A percentile compares a stretch with the other conserved stretches of the same genome.
Conservation (phyloP, 2,113 vertebrate genomes). For the Plotosus lineatus region DNA sequence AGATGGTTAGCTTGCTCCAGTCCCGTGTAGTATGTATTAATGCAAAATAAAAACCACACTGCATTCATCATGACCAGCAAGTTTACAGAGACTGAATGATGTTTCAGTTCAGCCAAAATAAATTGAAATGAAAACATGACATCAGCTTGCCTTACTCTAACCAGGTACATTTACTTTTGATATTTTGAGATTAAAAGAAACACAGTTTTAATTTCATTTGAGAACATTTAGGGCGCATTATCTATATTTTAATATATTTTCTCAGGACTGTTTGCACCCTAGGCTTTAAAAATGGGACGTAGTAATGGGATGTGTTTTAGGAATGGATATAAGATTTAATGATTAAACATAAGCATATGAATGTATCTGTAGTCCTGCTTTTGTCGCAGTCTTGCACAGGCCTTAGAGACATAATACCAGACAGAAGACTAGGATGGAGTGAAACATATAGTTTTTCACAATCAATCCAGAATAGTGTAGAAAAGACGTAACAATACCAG, state of each 20-base stretch:
- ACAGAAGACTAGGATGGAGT: too few relatives aligned
- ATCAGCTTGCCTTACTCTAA: not conserved
- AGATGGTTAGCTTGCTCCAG: too few relatives aligned
- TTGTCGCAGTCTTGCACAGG: conserved; percentile 55
- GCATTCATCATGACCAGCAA: not conserved
- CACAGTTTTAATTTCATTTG: not conserved
- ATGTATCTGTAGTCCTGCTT: conserved; percentile 73
- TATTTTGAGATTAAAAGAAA: not conserved
- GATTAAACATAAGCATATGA: conserved; percentile 62
- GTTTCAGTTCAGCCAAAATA: not conserved
- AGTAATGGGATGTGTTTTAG: not conserved
- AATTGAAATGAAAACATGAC: not conserved
- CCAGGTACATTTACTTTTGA: not conserved
- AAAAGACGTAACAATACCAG: too few relatives aligned
- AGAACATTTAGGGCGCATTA: not conserved
- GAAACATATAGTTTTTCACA: too few relatives aligned
- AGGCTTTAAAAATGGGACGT: not conserved
- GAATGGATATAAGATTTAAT: not conserved
- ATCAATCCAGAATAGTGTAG: too few relatives aligned
- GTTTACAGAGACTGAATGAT: not conserved
- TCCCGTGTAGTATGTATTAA: too few relatives aligned
- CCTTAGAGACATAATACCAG: conserved; percentile 66
- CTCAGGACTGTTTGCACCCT: not conserved
- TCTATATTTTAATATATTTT: not conserved
- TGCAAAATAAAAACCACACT: not conserved